Conservation (phyloP, 2,888 invertebrate species). For the Agrenia bidenticulata region DNA sequence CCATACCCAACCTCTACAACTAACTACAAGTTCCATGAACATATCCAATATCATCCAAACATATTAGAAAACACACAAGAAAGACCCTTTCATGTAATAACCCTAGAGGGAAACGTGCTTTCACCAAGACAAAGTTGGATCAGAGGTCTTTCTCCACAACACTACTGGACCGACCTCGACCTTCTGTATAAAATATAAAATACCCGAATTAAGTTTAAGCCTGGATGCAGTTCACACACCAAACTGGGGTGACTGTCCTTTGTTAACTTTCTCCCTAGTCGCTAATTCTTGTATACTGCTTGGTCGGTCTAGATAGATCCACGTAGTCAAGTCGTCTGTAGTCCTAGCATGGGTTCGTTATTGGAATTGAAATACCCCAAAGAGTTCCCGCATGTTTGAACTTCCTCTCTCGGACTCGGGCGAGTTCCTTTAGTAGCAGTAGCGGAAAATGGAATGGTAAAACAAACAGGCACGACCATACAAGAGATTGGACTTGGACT, state of each 20-base stretch:
- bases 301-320: neutral
- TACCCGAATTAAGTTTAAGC: neutral
- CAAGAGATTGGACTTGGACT: too few relatives aligned
- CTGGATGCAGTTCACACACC: slow-evolving; percentile 12
- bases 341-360: neutral
- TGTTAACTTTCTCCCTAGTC: slow-evolving; percentile 2
- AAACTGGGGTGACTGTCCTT: slow-evolving; percentile 9
- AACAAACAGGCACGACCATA: slow-evolving; percentile 1
- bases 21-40: too few relatives aligned
- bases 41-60: too few relatives aligned
- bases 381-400: slow-evolving; percentile 9
- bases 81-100: neutral
- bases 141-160: slow-evolving; percentile 3
- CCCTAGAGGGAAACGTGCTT: slow-evolving; percentile 14
- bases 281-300: neutral
- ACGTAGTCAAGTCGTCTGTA: too few relatives aligned
- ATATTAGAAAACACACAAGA: neutral
- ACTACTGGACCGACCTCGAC: slow-evolving; percentile 4
- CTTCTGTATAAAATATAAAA: slow-evolving; percentile 3
- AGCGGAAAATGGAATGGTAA: neutral
- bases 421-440: neutral
- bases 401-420: neutral
- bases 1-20: too few relatives aligned
- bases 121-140: slow-evolving; percentile 13
- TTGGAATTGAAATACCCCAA: slow-evolving; percentile 10